A percentile compares a stretch with the other conserved stretches of the same genome.
phyloP scores from a whole-genome alignment of 2,888 invertebrate genomes.

The Coremacera marginata region DNA sequence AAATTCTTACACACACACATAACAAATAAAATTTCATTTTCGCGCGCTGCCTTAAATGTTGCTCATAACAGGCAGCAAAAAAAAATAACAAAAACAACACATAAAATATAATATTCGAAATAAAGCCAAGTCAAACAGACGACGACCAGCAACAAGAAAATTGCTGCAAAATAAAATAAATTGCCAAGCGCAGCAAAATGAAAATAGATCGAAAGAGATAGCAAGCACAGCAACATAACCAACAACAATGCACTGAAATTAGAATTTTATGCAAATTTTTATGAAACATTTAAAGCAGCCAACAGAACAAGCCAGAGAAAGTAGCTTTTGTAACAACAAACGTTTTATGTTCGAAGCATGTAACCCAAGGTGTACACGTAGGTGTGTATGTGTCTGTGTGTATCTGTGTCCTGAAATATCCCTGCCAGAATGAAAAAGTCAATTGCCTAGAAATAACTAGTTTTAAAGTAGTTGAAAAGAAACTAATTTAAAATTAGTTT shows the following conservation, averaged over 20 bases:
- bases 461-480: too few species aligned
- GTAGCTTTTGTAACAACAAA: not conserved
- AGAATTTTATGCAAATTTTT: conserved; percentile 66
- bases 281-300: conserved; percentile 48
- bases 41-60: conserved; percentile 5
- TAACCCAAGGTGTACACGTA: not conserved
- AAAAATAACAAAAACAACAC: conserved; percentile 43
- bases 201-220: conserved; percentile 40
- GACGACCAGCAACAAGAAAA: conserved; percentile 54
- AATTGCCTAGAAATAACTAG: too few species aligned
- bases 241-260: conserved; percentile 55
- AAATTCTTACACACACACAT: conserved; percentile 6
- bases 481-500: too few species aligned
- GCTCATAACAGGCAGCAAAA: conserved; percentile 50
- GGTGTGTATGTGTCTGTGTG: not conserved
- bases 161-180: conserved; percentile 55
- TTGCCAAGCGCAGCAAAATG: conserved; percentile 39
- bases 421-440: too few species aligned
- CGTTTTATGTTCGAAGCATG: not conserved
- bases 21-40: not conserved
- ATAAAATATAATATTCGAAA: conserved; percentile 55
- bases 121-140: conserved; percentile 49
- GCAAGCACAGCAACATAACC: conserved; percentile 15
- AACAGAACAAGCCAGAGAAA: conserved; percentile 34
- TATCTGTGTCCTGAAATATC: too few species aligned